Evolutionary conservation across 1,140 invertebrate species (phyloP).

Genomic region (Ruditapes philippinarum): DNA sequence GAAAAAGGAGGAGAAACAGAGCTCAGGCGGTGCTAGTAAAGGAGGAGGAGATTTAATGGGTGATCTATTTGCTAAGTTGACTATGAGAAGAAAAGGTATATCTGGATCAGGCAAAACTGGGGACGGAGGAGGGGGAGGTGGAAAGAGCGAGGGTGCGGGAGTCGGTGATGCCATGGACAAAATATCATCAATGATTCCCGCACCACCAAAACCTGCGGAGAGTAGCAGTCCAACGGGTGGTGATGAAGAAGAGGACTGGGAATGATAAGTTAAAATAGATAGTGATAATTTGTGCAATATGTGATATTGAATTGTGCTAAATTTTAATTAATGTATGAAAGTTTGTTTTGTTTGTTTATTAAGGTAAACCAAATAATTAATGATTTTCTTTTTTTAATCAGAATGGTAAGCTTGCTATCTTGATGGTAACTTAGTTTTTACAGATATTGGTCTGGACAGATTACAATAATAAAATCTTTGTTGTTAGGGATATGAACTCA

Average conservation of each 20-base stretch:
- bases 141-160: slow-evolving; percentile 50
- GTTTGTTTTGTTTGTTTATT: no score
- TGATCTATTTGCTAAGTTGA: slow-evolving; percentile 95
- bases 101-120: slow-evolving; percentile 90
- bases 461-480: no score
- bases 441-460: no score
- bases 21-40: slow-evolving; percentile 85
- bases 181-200: slow-evolving; percentile 90
- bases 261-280: background rate
- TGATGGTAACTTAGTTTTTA: no score
- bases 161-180: slow-evolving; percentile 81
- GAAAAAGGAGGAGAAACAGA: slow-evolving; percentile 83
- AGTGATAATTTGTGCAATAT: slow-evolving; percentile 9
- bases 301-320: no score
- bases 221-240: slow-evolving; percentile 81
- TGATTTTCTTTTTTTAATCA: no score
- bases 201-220: slow-evolving; percentile 88
- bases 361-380: no score
- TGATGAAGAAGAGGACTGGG: slow-evolving; percentile 80
- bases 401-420: no score
- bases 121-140: slow-evolving; percentile 55
- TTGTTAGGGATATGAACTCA: no score
- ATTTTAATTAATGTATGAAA: no score
- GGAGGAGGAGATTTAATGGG: slow-evolving; percentile 93
- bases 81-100: slow-evolving; percentile 94